Evolutionary conservation across 2,888 invertebrate species (phyloP), one percentile per base, ranked within the genome.

Genomic region (Adelognathus sp.): DNA sequence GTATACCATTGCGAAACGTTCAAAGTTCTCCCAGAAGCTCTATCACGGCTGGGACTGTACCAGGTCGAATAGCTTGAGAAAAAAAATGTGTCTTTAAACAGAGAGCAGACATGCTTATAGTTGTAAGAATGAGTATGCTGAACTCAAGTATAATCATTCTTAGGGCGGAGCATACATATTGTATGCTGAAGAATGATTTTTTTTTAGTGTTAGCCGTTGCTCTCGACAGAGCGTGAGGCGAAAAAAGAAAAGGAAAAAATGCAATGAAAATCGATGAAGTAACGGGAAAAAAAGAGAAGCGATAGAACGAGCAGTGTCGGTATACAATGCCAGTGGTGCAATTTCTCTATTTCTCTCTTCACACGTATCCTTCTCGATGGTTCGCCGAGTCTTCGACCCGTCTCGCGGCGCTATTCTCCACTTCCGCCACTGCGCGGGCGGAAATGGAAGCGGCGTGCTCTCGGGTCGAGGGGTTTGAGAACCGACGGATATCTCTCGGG

Each of bases 401-500:
- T 64, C 54, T n/a, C n/a, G n/a, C n/a, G n/a, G 27, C 27, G 24
- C 58, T 64, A 60, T 33, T 18, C 67, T 73, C n/a, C 61, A 18
- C 56, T 63, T 73, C 36, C 33, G 46, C 6, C 58, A 36, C 41
- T 18, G 29, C 29, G n/a, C 36, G 21, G 36, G 24, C 58, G 58
- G 63, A 73, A 73, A 41, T 69, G 39, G 61, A 39, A 52, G 61
- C 46, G 36, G 31, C 14, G 50, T 21, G n/a, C n/a, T n/a, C n/a
- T n/a, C n/a, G n/a, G n/a, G n/a, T 29, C 33, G 56, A 24, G 33
- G 54, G 31, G 18, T 9, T 21, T 46, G 46, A 33, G 63, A 54
- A 18, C 7, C 31, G 52, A 54, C 44, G 60, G 27, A 16, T 33
- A 39, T 36, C 31, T 21, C 66, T 16, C 52, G n/a, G 14, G 27